A percentile compares a stretch with the other conserved stretches of the same genome.
These are phyloP conservation scores for Phengaris alcon DNA, from an alignment of 2,888 invertebrate species.

Conservation along the genomic window DNA sequence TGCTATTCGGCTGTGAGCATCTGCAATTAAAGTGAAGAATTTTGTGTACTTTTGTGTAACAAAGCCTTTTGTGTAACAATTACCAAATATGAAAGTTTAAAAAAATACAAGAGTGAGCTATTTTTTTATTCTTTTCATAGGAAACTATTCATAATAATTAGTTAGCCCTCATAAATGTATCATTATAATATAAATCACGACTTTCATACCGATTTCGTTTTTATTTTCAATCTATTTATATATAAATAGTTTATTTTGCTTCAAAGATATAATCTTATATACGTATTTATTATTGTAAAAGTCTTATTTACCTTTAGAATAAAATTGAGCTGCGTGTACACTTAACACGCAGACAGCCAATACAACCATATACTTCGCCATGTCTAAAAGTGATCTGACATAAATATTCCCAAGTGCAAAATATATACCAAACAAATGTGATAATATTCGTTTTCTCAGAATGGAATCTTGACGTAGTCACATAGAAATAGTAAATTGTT, in stretches of 20 bases:
- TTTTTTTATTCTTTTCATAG: no score
- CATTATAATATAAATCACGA: no score
- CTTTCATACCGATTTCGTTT: not conserved
- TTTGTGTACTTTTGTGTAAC: not conserved
- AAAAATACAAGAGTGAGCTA: no score
- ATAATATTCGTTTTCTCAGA: slow-evolving; percentile 53
- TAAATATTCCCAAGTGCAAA: not conserved
- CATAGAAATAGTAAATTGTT: slow-evolving; percentile 44
- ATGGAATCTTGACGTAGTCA: slow-evolving; percentile 46
- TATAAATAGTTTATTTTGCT: not conserved
- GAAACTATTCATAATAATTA: no score
- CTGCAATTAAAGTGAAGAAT: slow-evolving; percentile 40
- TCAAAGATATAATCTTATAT: no score
- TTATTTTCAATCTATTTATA: not conserved
- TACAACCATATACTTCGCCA: slow-evolving; percentile 41
- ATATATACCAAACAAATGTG: slow-evolving; percentile 40
- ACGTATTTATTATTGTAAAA: slow-evolving; percentile 3
- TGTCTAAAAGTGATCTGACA: slow-evolving; percentile 36
- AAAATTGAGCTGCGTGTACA: not conserved
- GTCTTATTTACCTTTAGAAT: not conserved
- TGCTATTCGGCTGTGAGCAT: slow-evolving; percentile 42
- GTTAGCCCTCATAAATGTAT: no score
- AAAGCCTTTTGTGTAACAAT: not conserved
- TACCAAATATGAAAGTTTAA: not conserved
- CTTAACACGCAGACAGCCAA: not conserved